Percentiles rank a stretch among this genome's conserved stretches.
Evolutionary conservation across 2,888 invertebrate genomes (phyloP).

Genomic region (Lissonota sp.): DNA sequence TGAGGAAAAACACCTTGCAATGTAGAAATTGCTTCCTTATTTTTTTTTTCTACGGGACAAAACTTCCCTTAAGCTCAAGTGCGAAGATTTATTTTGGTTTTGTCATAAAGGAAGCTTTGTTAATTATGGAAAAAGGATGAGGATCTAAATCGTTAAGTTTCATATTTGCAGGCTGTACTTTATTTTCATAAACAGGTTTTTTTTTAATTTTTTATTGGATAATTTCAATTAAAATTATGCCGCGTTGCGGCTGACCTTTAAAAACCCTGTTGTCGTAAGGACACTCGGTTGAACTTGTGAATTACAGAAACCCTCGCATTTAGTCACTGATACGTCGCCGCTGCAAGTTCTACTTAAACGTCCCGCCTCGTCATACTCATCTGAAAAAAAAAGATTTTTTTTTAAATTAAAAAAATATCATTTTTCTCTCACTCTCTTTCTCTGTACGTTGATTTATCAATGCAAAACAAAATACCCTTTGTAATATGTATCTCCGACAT

Average conservation of each 20-base stretch:
- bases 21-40: too few relatives aligned
- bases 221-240: background rate
- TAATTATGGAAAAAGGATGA: too few relatives aligned
- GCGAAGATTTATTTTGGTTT: too few relatives aligned
- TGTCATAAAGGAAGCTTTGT: too few relatives aligned
- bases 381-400: slow-evolving; percentile 83
- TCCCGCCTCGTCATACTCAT: slow-evolving; percentile 95
- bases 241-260: slow-evolving; percentile 87
- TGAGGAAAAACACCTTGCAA: slow-evolving; percentile 25
- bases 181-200: too few relatives aligned
- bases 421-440: slow-evolving; percentile 6
- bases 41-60: too few relatives aligned
- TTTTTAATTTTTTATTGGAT: too few relatives aligned
- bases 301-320: slow-evolving; percentile 96
- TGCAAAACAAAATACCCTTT: slow-evolving; percentile 87
- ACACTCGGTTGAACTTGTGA: slow-evolving; percentile 97
- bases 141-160: too few relatives aligned
- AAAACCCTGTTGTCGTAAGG: slow-evolving; percentile 93
- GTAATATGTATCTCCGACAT: slow-evolving; percentile 94
- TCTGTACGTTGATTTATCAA: background rate
- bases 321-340: slow-evolving; percentile 95
- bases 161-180: too few relatives aligned
- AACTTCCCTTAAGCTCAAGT: too few relatives aligned
- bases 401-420: slow-evolving; percentile 6
- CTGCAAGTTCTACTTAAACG: slow-evolving; percentile 93